Evolutionary conservation across 2,797 vertebrate species (phyloP).

Genomic region (Chanos chanos): DNA sequence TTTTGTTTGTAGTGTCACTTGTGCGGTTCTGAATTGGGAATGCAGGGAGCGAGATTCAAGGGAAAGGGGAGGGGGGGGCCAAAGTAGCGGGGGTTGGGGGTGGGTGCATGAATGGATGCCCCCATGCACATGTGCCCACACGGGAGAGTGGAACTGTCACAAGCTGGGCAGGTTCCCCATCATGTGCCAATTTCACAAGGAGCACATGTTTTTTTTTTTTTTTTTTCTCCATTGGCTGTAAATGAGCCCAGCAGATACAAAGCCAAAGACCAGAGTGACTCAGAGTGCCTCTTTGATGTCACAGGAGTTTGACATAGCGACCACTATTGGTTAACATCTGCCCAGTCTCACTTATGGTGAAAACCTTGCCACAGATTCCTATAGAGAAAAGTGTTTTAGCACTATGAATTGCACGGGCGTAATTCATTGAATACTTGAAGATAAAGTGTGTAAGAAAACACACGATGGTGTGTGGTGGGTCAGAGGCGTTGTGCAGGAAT

Average conservation of each 20-base stretch:
- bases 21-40: conserved; percentile 24
- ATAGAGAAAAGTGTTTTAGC: too few relatives aligned
- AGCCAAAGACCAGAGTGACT: conserved; percentile 36
- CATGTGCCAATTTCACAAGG: conserved; percentile 47
- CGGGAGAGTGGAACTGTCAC: conserved; percentile 40
- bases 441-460: too few relatives aligned
- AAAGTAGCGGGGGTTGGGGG: conserved; percentile 20
- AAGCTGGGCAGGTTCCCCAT: conserved; percentile 49
- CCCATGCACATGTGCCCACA: conserved; percentile 36
- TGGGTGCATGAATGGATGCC: conserved; percentile 29
- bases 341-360: too few relatives aligned
- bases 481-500: too few relatives aligned
- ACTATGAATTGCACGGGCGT: too few relatives aligned
- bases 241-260: conserved; percentile 42
- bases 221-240: too few relatives aligned
- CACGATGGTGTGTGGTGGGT: too few relatives aligned
- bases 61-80: too few relatives aligned
- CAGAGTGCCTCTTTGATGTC: conserved; percentile 30
- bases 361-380: too few relatives aligned
- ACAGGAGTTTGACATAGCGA: conserved; percentile 26
- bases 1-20: conserved; percentile 53
- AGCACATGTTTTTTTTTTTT: conserved; percentile 43
- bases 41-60: conserved; percentile 15
- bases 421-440: too few relatives aligned
- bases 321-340: too few relatives aligned